Evolutionary conservation across 2,797 vertebrate species (phyloP).

Genomic region (Crocidura indochinensis): DNA sequence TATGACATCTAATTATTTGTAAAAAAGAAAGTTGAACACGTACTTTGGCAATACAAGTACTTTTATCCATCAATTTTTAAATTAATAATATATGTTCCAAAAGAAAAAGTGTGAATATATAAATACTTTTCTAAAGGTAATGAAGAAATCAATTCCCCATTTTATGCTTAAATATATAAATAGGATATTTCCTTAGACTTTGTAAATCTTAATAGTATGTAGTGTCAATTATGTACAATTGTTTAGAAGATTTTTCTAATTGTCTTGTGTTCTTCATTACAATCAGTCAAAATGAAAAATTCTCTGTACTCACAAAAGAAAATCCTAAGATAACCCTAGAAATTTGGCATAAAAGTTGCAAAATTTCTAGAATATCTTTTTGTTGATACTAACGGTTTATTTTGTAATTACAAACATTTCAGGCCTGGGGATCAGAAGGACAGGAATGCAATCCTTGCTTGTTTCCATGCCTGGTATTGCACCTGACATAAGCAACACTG

Average conservation of each 20-base stretch:
- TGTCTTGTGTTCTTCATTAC: neutral
- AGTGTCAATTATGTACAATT: neutral
- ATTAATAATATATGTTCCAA: conserved; percentile 31
- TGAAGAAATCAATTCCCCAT: neutral
- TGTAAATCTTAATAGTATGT: neutral
- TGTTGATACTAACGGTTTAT: conserved; percentile 68
- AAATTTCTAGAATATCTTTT: conserved; percentile 55
- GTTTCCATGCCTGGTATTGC: too few relatives aligned
- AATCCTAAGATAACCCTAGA: conserved; percentile 55
- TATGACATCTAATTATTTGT: neutral
- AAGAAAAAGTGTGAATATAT: neutral
- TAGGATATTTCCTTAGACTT: conserved; percentile 1
- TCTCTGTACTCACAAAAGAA: conserved; percentile 43
- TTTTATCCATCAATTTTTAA: conserved; percentile 28
- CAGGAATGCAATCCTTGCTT: too few relatives aligned
- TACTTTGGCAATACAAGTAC: neutral
- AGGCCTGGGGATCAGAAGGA: too few relatives aligned
- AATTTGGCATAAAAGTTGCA: conserved; percentile 72
- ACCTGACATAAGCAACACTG: too few relatives aligned
- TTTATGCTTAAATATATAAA: conserved; percentile 21
- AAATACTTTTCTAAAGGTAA: neutral
- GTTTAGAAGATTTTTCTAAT: neutral
- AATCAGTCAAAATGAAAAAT: conserved; percentile 52
- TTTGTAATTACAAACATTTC: conserved; percentile 78
- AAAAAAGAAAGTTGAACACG: conserved; percentile 6